Evolutionary conservation across 2,113 vertebrate genomes (phyloP).

Genomic region (Syrrhaptes paradoxus): DNA sequence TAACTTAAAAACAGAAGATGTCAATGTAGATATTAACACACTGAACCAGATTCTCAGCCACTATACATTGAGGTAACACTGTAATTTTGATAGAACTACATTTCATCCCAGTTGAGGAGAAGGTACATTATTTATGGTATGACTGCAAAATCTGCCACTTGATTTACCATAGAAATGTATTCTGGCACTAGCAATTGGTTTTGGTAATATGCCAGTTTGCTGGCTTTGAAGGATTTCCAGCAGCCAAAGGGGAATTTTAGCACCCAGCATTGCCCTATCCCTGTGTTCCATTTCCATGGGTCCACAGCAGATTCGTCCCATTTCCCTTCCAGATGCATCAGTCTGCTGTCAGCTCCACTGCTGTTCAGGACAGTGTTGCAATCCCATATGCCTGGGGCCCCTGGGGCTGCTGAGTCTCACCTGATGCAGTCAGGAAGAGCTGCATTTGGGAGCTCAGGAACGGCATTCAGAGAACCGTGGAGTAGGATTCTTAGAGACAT

Average conservation of each 20-base stretch:
- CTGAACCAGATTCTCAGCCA: neutral
- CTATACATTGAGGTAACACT: neutral
- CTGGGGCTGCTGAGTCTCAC: rapidly evolving
- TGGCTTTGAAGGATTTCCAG: constrained; percentile 60
- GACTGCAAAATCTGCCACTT: neutral
- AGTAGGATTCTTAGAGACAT: rapidly evolving
- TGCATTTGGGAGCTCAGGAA: rapidly evolving
- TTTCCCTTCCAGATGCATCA: neutral
- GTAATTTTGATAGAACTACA: neutral
- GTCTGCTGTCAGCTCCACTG: neutral
- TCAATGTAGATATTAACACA: neutral
- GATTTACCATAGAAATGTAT: constrained; percentile 7
- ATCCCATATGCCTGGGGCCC: rapidly evolving
- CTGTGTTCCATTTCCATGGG: rapidly evolving
- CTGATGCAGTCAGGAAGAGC: neutral
- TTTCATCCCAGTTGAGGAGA: neutral
- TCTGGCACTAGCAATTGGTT: neutral
- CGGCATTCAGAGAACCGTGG: rapidly evolving
- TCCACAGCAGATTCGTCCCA: rapidly evolving
- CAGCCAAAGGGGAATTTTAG: constrained; percentile 33
- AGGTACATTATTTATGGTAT: neutral
- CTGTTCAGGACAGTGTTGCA: rapidly evolving
- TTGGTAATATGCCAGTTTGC: neutral
- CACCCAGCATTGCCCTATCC: neutral
- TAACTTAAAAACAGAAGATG: neutral